Base-by-base conservation (phyloP, 2,797 vertebrate species). In the Typhlichthys subterraneus region DNA sequence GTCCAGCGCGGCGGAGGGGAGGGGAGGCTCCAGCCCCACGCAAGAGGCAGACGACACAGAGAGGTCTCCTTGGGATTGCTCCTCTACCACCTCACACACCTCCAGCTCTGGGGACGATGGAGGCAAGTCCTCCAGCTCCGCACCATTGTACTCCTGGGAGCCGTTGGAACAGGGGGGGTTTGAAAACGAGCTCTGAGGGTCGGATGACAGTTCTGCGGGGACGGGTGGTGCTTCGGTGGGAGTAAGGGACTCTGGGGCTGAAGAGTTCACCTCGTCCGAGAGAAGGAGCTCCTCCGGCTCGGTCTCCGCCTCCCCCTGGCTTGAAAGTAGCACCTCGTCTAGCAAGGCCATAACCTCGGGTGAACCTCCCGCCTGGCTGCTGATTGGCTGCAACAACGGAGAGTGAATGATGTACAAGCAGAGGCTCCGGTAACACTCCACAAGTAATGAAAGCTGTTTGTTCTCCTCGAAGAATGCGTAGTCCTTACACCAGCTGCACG, bases 401-500 rank as follows among this genome's bases (percentile, higher is more conserved):
- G 96, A 96, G 66, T 96, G 94, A 0, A 94, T 95, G 75, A 99
- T 94, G 70, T 96, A 99, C 72, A 97, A 94, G 1, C 96, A 98
- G 9, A 99, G 94, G 85, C 95, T 97, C 89, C 94, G 94, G 90
- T 99, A 99, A 88, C 96, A 97, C 68, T 94, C 93, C 78, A 98
- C 95, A 51, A 99, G 87, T 82, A 98, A 92, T 82, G 94, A 94
- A 66, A 99, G 91, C 85, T 97, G 96, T 83, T 94, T 96, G 79
- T 97, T 98, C 87, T 98, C 97, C 86, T 96, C 94, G 86, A 98
- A 98, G 82, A 94, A 93, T 77, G 96, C 93, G 45, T 95, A 96
- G 94, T 99, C 96, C 85, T 96, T 97, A 87, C 97, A 98, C 93
- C 97, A 97, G 88, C 93, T 94, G 90, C 97, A 98, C 0, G 95